Conservation (phyloP, 2,113 vertebrate species). For the Mixornis gularis region DNA sequence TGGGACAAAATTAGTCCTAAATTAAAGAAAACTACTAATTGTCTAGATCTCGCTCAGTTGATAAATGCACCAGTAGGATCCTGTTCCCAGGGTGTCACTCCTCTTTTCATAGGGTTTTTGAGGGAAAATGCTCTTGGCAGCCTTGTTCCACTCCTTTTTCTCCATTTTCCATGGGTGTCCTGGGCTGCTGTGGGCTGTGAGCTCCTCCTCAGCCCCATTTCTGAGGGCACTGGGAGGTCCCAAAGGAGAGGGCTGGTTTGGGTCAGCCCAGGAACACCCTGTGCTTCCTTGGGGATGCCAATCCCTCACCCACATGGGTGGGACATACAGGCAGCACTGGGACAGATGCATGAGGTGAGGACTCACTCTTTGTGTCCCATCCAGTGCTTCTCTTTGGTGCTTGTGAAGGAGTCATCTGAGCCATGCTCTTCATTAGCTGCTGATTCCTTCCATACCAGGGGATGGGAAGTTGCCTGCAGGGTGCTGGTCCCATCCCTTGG, state of each 20-base stretch:
- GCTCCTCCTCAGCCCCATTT: background rate
- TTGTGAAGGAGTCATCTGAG: too few relatives aligned
- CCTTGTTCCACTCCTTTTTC: background rate
- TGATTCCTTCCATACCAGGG: accelerated
- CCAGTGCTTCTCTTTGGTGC: too few relatives aligned
- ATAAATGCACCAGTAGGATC: constrained; percentile 33
- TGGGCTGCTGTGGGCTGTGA: background rate
- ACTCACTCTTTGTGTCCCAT: too few relatives aligned
- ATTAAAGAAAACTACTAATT: constrained; percentile 58
- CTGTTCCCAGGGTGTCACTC: background rate
- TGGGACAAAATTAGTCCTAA: constrained; percentile 64
- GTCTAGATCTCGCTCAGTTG: constrained; percentile 14
- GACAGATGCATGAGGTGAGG: too few relatives aligned
- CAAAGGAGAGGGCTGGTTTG: background rate
- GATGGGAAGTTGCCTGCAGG: background rate
- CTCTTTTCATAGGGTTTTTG: background rate
- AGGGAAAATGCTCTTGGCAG: background rate
- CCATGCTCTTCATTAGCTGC: background rate
- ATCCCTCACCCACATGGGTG: background rate
- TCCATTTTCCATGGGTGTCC: background rate
- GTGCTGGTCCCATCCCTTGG: background rate
- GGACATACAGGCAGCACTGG: too few relatives aligned
- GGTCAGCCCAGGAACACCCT: background rate
- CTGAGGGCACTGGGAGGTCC: background rate
- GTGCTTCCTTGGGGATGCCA: background rate